phyloP scores from a whole-genome alignment of 2,113 vertebrate species.

The Pterocles orientalis region DNA sequence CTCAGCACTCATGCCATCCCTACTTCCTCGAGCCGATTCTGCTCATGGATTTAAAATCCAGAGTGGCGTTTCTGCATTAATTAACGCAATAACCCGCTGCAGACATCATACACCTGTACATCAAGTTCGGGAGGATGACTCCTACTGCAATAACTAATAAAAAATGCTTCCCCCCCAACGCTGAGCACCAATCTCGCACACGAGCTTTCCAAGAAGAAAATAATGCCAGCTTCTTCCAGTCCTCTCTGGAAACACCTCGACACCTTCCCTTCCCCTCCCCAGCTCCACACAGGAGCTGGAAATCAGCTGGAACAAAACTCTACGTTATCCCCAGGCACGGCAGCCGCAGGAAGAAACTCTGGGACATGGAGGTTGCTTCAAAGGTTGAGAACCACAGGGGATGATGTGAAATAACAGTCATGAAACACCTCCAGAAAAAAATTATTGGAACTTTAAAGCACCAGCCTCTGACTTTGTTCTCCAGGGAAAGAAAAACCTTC shows the following conservation, averaged over 20 bases:
- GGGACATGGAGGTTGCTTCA: background rate
- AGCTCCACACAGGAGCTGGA: background rate
- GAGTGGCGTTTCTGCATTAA: accelerated
- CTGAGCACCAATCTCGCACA: background rate
- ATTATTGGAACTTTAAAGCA: background rate
- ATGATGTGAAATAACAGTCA: background rate
- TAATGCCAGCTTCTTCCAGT: background rate
- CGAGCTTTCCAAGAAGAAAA: background rate
- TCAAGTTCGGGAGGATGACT: background rate
- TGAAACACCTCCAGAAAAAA: background rate
- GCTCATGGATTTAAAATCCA: background rate
- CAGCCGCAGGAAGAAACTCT: background rate
- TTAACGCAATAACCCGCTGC: background rate
- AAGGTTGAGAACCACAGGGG: background rate
- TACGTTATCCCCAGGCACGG: background rate
- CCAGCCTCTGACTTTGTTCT: background rate
- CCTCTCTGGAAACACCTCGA: background rate
- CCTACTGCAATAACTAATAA: background rate
- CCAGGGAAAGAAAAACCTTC: background rate
- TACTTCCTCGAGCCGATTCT: background rate
- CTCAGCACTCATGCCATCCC: background rate
- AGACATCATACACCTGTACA: background rate
- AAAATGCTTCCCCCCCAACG: background rate
- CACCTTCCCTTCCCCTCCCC: background rate
- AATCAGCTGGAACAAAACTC: background rate